A percentile compares a stretch with the other conserved stretches of the same genome.
Evolutionary conservation across 2,888 invertebrate genomes (phyloP).

Genomic region (Callimorpha dominula): DNA sequence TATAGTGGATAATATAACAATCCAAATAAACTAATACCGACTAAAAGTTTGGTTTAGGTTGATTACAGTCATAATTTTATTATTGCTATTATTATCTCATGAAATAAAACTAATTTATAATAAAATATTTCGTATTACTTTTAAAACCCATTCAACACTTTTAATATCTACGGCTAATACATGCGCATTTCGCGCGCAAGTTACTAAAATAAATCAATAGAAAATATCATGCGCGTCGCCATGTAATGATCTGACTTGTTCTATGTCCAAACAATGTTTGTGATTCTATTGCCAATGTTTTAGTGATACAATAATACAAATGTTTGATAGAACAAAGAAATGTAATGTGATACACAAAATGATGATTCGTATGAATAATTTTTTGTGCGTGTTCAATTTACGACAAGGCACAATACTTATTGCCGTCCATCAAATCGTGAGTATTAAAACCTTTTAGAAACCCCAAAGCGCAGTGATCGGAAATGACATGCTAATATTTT

Average conservation of each 20-base stretch:
- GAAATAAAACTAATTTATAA: conserved; percentile 86
- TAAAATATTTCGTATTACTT: conserved; percentile 44
- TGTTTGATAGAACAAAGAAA: conserved; percentile 79
- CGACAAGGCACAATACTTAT: conserved; percentile 85
- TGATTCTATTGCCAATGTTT: conserved; percentile 61
- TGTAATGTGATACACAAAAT: conserved; percentile 78
- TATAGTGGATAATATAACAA: conserved; percentile 71
- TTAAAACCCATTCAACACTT: conserved; percentile 25
- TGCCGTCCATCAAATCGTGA: conserved; percentile 86
- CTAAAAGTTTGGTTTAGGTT: conserved; percentile 84
- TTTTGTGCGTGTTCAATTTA: conserved; percentile 84
- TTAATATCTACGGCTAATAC: conserved; percentile 38
- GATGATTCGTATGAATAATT: conserved; percentile 81
- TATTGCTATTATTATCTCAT: conserved; percentile 68
- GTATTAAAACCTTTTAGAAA: conserved; percentile 54
- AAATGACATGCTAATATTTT: not conserved
- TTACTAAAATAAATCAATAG: conserved; percentile 71
- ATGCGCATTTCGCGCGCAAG: conserved; percentile 68
- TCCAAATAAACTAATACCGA: conserved; percentile 85
- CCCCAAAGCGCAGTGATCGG: not conserved
- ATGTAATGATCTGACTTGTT: conserved; percentile 40
- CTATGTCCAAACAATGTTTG: conserved; percentile 71
- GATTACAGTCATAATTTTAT: conserved; percentile 84
- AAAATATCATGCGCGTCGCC: conserved; percentile 72
- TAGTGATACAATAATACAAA: conserved; percentile 69